Evolutionary conservation across 1,140 invertebrate species (phyloP).

Genomic region (Pogonognathellus flavescens): DNA sequence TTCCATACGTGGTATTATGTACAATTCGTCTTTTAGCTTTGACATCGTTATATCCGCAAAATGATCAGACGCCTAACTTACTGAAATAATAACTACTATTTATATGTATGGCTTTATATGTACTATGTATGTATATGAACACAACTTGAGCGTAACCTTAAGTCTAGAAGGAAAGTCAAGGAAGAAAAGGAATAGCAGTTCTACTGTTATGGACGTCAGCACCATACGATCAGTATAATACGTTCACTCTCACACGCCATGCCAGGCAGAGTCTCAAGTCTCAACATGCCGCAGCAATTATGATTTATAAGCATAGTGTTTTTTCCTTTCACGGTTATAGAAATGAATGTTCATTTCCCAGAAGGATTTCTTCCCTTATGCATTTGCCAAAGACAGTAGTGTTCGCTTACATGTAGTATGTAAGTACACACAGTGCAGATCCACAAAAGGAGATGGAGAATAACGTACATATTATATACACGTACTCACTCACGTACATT

Average conservation of each 20-base stretch:
- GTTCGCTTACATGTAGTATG: neutral
- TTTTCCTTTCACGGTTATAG: conserved; percentile 47
- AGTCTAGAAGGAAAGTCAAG: neutral
- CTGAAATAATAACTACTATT: too few species aligned
- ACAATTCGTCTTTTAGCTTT: too few species aligned
- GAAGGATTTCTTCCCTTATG: conserved; percentile 49
- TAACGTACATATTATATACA: neutral
- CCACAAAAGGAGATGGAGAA: neutral
- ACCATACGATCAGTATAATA: too few species aligned
- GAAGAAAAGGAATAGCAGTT: neutral
- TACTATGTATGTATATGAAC: too few species aligned
- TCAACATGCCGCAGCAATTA: conserved; percentile 56
- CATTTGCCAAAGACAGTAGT: conserved; percentile 42
- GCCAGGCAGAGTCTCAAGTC: conserved; percentile 12
- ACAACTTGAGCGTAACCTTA: neutral
- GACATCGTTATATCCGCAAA: too few species aligned
- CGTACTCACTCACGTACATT: neutral
- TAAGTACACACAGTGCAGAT: neutral
- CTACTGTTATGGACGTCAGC: neutral
- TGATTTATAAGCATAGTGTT: conserved; percentile 58
- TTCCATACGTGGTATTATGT: too few species aligned
- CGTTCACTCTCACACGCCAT: neutral
- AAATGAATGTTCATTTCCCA: conserved; percentile 55
- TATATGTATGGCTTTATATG: too few species aligned
- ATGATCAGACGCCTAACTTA: too few species aligned